Percentiles rank a stretch among this genome's conserved stretches.
Evolutionary conservation across 2,888 invertebrate genomes (phyloP).

Genomic region (Apomyelois bistriatella): DNA sequence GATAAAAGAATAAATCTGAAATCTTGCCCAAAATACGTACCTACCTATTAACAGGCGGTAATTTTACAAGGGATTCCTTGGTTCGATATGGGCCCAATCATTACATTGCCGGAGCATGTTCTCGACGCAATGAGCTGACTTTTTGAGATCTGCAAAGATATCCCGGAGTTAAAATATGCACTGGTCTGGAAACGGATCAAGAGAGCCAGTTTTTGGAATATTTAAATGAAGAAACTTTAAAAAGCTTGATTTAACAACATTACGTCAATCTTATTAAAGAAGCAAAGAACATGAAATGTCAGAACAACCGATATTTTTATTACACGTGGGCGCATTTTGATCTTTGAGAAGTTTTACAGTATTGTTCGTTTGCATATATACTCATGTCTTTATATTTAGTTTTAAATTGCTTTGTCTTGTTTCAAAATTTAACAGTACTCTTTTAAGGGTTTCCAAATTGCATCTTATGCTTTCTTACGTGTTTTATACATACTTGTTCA

Average conservation of each 20-base stretch:
- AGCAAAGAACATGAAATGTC: too few relatives aligned
- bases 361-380: neutral
- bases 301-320: too few relatives aligned
- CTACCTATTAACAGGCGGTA: conserved; percentile 69
- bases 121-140: conserved; percentile 52
- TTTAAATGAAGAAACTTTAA: neutral
- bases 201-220: conserved; percentile 14
- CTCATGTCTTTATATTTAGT: neutral
- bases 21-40: conserved; percentile 74
- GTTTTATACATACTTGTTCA: conserved; percentile 50
- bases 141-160: conserved; percentile 67
- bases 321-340: too few relatives aligned
- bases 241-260: too few relatives aligned
- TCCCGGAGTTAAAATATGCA: conserved; percentile 56
- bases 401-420: conserved; percentile 4
- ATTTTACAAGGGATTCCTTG: conserved; percentile 72
- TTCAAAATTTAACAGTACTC: conserved; percentile 8
- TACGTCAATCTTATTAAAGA: too few relatives aligned
- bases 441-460: conserved; percentile 36
- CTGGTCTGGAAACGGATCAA: conserved; percentile 54
- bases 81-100: conserved; percentile 74
- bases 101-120: conserved; percentile 50
- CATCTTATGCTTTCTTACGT: conserved; percentile 44
- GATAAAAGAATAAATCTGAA: conserved; percentile 69
- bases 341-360: too few relatives aligned